Evolutionary conservation across 2,888 invertebrate genomes (phyloP), one percentile per base, ranked within the genome.

Genomic region (Protula sp.): DNA sequence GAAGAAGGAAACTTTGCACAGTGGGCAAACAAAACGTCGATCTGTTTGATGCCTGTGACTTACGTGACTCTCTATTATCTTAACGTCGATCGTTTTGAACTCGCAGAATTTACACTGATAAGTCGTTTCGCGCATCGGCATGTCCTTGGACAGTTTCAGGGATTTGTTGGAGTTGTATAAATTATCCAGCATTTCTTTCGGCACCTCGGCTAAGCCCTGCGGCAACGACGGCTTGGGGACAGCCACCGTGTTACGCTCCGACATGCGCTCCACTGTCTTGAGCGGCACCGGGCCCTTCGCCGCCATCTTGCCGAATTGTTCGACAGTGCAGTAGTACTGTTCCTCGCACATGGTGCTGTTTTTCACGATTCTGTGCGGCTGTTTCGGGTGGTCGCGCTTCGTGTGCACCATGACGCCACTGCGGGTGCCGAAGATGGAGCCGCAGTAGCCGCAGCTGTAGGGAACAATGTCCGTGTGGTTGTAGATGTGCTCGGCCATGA

Each of bases 401-500:
- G 45, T 56, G 57, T 65, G 65, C 19, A 59, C 50, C 9, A 26
- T 47, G 47, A 62, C 65, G 4, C 60, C 60, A n/a, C 56, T 51
- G 27, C 56, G 47, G 28, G 62, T 63, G n/a, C 62, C 61, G 30
- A 63, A 62, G 31, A 55, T 26, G 4, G 55, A 28, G 45, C 54
- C 55, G 29, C 65, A 65, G 45, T 51, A 57, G 0, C 65, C 65
- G 27, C 65, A 66, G 24, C 53, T 30, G 47, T 64, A 68, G 2
- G 68, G 68, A 27, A 63, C 55, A 22, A 63, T 51, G 50, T 65
- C 57, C 5, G 64, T 67, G 55, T 68, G 68, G 27, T 59, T 61
- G 61, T 65, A 68, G 1, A 68, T 59, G 53, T 68, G 68, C 31
- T 68, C 67, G 48, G 58, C 59, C 61, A 68, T 68, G n/a, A 61